These are phyloP conservation scores for Alosa alosa DNA, from an alignment of 2,113 vertebrate genomes.

Conservation along the genomic window DNA sequence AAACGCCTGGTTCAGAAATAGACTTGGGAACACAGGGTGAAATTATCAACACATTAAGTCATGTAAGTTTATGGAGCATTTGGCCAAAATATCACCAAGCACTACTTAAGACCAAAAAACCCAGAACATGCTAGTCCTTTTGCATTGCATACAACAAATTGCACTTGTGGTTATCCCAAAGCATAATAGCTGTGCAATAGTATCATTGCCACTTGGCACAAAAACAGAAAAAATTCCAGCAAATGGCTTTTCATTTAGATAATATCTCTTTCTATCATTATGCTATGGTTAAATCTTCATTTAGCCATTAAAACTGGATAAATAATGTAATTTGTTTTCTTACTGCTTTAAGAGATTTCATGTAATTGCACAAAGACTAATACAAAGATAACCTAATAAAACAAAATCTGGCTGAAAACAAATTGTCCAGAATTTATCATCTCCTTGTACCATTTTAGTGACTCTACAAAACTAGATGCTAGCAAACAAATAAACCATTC, in stretches of 20 bases:
- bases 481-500: neutral
- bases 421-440: neutral
- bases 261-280: neutral
- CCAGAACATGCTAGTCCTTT: neutral
- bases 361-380: neutral
- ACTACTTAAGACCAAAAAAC: neutral
- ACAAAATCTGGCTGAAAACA: neutral
- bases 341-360: neutral
- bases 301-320: neutral
- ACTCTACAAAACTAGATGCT: neutral
- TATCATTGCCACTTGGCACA: neutral
- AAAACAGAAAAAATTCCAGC: neutral
- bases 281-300: neutral
- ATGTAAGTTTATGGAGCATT: constrained; percentile 1
- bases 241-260: neutral
- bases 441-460: neutral
- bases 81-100: neutral
- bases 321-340: neutral
- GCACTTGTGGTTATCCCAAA: neutral
- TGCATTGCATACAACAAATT: neutral
- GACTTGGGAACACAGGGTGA: neutral
- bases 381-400: neutral
- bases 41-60: constrained; percentile 15
- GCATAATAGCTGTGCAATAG: neutral
- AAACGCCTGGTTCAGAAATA: neutral